These are phyloP conservation scores for Habroteleia sp. DNA, from an alignment of 2,888 invertebrate species.

Conservation along the genomic window DNA sequence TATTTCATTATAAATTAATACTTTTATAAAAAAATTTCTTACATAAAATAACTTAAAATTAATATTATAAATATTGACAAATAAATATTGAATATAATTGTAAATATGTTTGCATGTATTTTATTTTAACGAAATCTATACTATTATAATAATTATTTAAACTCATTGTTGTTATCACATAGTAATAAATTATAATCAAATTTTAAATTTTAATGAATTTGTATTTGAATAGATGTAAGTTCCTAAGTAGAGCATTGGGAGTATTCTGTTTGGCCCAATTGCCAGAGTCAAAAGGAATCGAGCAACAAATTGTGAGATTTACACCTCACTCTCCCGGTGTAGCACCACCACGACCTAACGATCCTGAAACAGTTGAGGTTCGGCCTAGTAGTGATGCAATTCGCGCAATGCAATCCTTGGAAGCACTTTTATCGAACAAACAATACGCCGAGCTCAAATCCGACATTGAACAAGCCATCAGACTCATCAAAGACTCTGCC, in stretches of 20 bases:
- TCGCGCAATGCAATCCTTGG: constrained; percentile 80
- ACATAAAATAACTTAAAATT: too few species aligned
- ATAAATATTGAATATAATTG: too few species aligned
- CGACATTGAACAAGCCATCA: constrained; percentile 80
- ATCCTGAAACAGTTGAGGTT: constrained; percentile 75
- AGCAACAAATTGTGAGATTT: constrained; percentile 78
- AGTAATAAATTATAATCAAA: too few species aligned
- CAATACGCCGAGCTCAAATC: constrained; percentile 80
- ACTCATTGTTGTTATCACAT: too few species aligned
- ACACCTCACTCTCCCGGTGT: constrained; percentile 78
- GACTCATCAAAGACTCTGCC: constrained; percentile 82
- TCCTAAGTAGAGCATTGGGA: constrained; percentile 82
- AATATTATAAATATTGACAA: too few species aligned
- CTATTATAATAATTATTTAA: too few species aligned
- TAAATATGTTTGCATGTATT: too few species aligned
- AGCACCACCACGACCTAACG: constrained; percentile 72
- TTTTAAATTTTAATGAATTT: too few species aligned
- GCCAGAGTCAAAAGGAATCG: constrained; percentile 82
- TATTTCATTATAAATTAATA: constrained; percentile 63
- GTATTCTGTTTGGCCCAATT: constrained; percentile 83
- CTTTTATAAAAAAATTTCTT: too few species aligned
- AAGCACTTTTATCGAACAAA: constrained; percentile 79
- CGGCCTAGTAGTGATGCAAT: constrained; percentile 80
- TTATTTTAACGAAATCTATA: too few species aligned
- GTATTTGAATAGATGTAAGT: constrained; percentile 77